phyloP scores from a whole-genome alignment of 2,888 invertebrate genomes.

The Torymus tubicola region DNA sequence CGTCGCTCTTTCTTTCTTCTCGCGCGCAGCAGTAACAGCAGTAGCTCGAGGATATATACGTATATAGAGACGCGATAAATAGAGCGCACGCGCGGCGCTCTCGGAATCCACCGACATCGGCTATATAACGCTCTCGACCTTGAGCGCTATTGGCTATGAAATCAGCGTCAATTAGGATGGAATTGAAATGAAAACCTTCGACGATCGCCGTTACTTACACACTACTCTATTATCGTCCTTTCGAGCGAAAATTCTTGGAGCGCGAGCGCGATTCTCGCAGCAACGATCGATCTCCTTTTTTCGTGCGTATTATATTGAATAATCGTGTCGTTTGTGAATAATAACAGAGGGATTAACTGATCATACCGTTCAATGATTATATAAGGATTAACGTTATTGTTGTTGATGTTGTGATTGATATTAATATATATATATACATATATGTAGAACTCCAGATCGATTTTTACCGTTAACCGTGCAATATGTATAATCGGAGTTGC shows the following conservation, averaged over 20 bases:
- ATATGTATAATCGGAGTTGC: constrained; percentile 24
- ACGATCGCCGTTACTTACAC: not conserved
- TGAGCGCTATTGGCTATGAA: constrained; percentile 24
- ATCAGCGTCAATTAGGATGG: constrained; percentile 44
- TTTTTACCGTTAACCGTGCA: constrained; percentile 31
- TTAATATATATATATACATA: constrained; percentile 6
- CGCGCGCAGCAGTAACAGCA: no score
- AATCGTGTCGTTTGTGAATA: no score
- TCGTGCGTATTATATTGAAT: not conserved
- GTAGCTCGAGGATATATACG: no score
- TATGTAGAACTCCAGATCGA: not conserved
- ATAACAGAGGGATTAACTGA: not conserved
- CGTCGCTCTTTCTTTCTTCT: no score
- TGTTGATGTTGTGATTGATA: constrained; percentile 35
- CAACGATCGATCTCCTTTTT: constrained; percentile 2
- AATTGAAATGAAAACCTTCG: constrained; percentile 12
- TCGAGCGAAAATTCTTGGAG: not conserved
- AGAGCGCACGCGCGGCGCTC: no score
- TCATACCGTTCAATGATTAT: not conserved
- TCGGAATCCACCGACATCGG: not conserved
- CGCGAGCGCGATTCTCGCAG: not conserved
- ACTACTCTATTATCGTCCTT: no score
- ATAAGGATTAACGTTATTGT: constrained; percentile 18
- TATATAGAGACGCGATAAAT: no score
- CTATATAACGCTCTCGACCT: constrained; percentile 2